Evolutionary conservation across 1,140 invertebrate species (phyloP).

Genomic region (Drosophila mojavensis): DNA sequence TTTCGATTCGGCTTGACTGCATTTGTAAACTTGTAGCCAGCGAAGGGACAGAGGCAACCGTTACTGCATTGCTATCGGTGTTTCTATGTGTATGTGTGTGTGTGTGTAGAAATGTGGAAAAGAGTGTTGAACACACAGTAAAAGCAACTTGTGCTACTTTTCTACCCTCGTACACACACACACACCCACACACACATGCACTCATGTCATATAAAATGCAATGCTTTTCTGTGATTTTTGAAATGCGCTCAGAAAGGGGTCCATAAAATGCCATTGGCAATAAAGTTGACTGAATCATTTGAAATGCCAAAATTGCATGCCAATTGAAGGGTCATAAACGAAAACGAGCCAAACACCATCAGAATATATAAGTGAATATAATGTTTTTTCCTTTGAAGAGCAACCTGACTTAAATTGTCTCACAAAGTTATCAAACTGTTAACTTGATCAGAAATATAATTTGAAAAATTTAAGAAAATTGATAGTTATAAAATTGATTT

Average conservation of each 20-base stretch:
- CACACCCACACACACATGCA: not conserved
- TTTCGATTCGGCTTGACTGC: slow-evolving; percentile 34
- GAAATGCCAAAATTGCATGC: slow-evolving; percentile 10
- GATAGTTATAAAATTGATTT: no score
- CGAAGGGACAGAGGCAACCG: slow-evolving; percentile 14
- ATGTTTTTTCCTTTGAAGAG: no score
- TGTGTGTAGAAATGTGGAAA: not conserved
- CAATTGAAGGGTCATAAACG: slow-evolving; percentile 6
- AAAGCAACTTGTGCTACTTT: slow-evolving; percentile 10
- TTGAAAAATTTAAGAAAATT: no score
- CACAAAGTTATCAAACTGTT: no score
- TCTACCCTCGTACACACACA: not conserved
- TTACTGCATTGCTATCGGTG: slow-evolving; percentile 54
- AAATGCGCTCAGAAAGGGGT: slow-evolving; percentile 1
- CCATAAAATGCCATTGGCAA: slow-evolving; percentile 21
- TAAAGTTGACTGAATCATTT: slow-evolving; percentile 13
- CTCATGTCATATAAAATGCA: not conserved
- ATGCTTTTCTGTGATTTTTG: slow-evolving; percentile 33
- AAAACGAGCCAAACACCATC: not conserved
- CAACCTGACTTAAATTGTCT: no score
- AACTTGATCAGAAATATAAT: no score
- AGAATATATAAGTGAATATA: not conserved
- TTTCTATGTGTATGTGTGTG: not conserved
- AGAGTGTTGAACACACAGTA: slow-evolving; percentile 8
- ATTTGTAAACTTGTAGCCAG: slow-evolving; percentile 46